Conservation (phyloP, 2,888 invertebrate species). For the Griposia aprilina region DNA sequence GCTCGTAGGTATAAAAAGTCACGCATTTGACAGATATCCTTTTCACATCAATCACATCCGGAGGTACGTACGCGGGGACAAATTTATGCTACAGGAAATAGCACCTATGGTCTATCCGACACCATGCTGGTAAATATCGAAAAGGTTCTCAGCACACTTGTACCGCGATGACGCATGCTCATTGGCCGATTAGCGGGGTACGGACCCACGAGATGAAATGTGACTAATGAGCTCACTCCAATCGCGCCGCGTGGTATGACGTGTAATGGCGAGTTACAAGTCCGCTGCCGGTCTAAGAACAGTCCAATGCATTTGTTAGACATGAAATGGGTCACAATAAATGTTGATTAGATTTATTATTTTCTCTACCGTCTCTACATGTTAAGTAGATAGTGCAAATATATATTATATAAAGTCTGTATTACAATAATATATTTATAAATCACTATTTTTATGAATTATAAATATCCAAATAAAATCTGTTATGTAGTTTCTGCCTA, state of each 20-base stretch:
- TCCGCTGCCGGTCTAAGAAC: not conserved
- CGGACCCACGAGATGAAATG: not conserved
- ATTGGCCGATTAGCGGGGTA: not conserved
- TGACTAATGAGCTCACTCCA: not conserved
- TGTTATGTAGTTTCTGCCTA: not conserved
- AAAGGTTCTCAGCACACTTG: conserved; percentile 26
- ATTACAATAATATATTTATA: not conserved
- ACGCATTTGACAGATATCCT: conserved; percentile 44
- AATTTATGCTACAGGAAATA: not conserved
- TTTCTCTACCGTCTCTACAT: conserved; percentile 7
- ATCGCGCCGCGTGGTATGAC: not conserved
- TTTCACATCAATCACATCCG: conserved; percentile 4
- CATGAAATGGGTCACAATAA: conserved; percentile 55
- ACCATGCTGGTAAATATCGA: conserved; percentile 31
- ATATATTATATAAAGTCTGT: not conserved
- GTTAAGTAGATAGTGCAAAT: conserved; percentile 31
- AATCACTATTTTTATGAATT: not conserved
- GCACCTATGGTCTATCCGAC: conserved; percentile 7
- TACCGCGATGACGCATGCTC: conserved; percentile 10
- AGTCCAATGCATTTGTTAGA: conserved; percentile 2
- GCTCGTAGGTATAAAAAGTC: conserved; percentile 16
- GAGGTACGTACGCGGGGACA: conserved; percentile 22
- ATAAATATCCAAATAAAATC: not conserved
- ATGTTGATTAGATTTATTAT: conserved; percentile 41
- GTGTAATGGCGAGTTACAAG: conserved; percentile 38